A percentile compares a stretch with the other conserved stretches of the same genome.
Conservation (phyloP, 2,888 invertebrate species). For the Calameuta pallipes region DNA sequence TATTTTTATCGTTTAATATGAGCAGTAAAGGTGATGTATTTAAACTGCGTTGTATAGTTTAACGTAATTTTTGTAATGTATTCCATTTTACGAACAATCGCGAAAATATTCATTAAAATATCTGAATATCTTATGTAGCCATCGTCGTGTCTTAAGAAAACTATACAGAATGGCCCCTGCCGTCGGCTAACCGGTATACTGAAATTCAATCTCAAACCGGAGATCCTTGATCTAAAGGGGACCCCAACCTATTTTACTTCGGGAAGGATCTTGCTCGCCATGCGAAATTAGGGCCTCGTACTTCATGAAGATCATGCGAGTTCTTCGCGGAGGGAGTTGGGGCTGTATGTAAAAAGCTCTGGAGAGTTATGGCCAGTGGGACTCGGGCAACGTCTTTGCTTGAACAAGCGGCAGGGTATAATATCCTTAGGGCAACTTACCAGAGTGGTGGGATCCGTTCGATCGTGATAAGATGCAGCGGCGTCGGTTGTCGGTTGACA, state of each 20-base stretch:
- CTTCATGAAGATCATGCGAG: background rate
- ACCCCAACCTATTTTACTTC: background rate
- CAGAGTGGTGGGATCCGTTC: conserved; percentile 26
- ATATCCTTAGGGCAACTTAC: conserved; percentile 13
- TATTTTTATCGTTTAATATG: background rate
- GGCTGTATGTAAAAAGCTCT: conserved; percentile 26
- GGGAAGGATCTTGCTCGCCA: background rate
- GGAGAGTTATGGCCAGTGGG: conserved; percentile 47
- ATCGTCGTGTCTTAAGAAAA: background rate
- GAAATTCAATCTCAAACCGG: background rate
- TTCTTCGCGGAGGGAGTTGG: background rate
- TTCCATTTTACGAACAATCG: background rate
- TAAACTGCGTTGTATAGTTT: background rate
- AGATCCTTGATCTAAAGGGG: background rate
- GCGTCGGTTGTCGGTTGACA: conserved; percentile 60
- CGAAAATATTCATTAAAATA: background rate
- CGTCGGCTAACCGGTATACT: background rate
- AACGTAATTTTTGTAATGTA: background rate
- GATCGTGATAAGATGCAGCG: conserved; percentile 61
- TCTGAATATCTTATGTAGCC: background rate
- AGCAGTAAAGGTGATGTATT: background rate
- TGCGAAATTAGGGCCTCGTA: background rate
- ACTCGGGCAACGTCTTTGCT: conserved; percentile 38
- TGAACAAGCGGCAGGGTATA: conserved; percentile 37
- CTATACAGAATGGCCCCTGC: background rate